These are phyloP conservation scores for Liolophura sinensis DNA, from an alignment of 1,140 invertebrate species.

Conservation along the genomic window DNA sequence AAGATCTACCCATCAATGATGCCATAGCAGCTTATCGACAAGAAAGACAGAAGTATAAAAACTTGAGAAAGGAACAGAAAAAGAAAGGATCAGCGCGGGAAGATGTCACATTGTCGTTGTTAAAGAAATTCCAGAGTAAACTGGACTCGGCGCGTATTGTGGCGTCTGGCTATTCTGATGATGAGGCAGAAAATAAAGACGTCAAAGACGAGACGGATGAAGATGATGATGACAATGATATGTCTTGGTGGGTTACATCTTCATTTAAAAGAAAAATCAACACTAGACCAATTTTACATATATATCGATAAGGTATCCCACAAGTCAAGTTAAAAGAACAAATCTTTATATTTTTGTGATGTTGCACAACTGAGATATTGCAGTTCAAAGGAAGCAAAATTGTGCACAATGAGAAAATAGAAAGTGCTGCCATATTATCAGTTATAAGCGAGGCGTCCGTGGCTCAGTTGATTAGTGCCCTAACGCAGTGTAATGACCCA, in stretches of 20 bases:
- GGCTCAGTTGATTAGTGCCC: too few species aligned
- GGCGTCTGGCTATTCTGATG: constrained; percentile 51
- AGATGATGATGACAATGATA: constrained; percentile 44
- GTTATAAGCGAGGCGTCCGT: too few species aligned
- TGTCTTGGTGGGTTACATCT: constrained; percentile 47
- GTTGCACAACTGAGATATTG: too few species aligned
- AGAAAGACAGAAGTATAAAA: constrained; percentile 77
- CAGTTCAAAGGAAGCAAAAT: too few species aligned
- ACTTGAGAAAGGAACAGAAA: constrained; percentile 65
- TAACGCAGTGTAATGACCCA: too few species aligned
- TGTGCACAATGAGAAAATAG: too few species aligned
- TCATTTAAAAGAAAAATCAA: constrained; percentile 7
- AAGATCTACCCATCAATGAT: constrained; percentile 63
- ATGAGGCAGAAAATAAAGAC: constrained; percentile 52
- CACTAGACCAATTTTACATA: background rate
- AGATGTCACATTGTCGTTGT: constrained; percentile 70
- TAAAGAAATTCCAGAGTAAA: constrained; percentile 83
- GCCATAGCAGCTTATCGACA: constrained; percentile 74
- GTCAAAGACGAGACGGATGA: constrained; percentile 46
- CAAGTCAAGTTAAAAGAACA: too few species aligned
- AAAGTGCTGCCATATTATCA: too few species aligned
- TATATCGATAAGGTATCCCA: too few species aligned
- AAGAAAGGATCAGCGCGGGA: constrained; percentile 65
- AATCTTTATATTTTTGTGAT: too few species aligned
- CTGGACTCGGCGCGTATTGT: constrained; percentile 65